Percentiles rank a stretch among this genome's conserved stretches.
Evolutionary conservation across 2,113 vertebrate genomes (phyloP).

Genomic region (Podarcis muralis): DNA sequence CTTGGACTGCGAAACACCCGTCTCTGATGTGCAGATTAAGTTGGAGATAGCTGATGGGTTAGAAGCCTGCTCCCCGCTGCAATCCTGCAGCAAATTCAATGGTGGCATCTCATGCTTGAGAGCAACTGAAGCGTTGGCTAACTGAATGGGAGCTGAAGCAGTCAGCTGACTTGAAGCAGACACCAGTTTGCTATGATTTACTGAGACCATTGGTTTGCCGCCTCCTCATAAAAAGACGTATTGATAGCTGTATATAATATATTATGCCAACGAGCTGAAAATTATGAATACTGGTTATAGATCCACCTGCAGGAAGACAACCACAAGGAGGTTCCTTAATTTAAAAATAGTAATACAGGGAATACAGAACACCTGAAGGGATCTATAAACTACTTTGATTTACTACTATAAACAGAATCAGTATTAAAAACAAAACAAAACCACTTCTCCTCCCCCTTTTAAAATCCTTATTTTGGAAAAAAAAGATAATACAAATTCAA

Average conservation of each 20-base stretch:
- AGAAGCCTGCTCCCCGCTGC: fast-evolving
- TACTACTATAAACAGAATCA: neutral
- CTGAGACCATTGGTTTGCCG: conserved; percentile 84
- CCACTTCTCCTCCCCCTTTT: neutral
- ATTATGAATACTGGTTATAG: neutral
- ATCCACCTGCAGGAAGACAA: conserved; percentile 55
- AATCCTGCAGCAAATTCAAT: neutral
- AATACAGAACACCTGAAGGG: neutral
- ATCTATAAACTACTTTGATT: neutral
- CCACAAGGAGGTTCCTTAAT: conserved; percentile 32
- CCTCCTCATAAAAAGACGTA: conserved; percentile 22
- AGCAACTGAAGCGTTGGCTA: conserved; percentile 23
- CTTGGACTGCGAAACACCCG: fast-evolving
- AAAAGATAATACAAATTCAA: neutral
- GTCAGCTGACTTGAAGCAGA: conserved; percentile 53
- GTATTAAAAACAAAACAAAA: neutral
- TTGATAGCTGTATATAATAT: neutral
- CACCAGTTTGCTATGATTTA: conserved; percentile 77
- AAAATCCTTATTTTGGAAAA: neutral
- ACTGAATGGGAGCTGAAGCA: conserved; percentile 57
- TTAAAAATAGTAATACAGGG: conserved; percentile 4
- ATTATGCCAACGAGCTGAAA: conserved; percentile 32
- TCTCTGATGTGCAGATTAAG: neutral
- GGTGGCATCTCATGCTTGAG: conserved; percentile 36
- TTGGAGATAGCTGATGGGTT: neutral